Base-by-base conservation (phyloP, 2,888 invertebrate species). In the Melipona bicolor region DNA sequence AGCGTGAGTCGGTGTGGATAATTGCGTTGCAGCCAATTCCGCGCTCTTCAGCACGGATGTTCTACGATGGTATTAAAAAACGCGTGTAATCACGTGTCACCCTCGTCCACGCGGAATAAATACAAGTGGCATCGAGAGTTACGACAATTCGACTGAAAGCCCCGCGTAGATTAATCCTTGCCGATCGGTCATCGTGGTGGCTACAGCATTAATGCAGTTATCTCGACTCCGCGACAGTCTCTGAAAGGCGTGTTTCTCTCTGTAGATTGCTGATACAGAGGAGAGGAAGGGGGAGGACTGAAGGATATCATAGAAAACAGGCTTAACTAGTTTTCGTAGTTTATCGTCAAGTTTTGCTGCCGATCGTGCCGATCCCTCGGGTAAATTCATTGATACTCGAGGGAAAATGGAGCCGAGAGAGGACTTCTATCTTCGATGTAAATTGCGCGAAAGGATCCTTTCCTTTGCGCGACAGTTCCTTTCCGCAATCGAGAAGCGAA, bases 281-380 rank as follows among this genome's bases (percentile, higher is more conserved):
- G 54, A 9, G 0, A 6, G 3, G 27, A 19, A 4, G 27, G 19
- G 19, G 4, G 70, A 62, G 6, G 27, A 15, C 17, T 9, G 71
- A 67, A 49, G 59, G 64, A 77, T 81, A 69, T 80, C 67, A 68
- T 84, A 72, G 72, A 80, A 75, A 89, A 88, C 87, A 87, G 87
- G 88, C 80, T 78, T 72, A 81, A 88, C 85, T 77, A 89, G 89
- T 89, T 89, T 69, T 68, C 85, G 67, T 54, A 74, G 65, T 82
- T 87, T 85, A 80, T 85, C 70, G 75, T 19, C 24, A 17, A 75
- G 70, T 56, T 61, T 52, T 50, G 24, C 62, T 64, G 27, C 4
- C 64, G 71, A 78, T 78, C 61, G 36, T 43, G 24, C 21, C 72
- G 74, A 81, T 80, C 49, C 56, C 43, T 27, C 61, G 64, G 61